These are phyloP conservation scores for Oceanodroma tethys DNA, from an alignment of 2,113 vertebrate genomes.

Conservation along the genomic window DNA sequence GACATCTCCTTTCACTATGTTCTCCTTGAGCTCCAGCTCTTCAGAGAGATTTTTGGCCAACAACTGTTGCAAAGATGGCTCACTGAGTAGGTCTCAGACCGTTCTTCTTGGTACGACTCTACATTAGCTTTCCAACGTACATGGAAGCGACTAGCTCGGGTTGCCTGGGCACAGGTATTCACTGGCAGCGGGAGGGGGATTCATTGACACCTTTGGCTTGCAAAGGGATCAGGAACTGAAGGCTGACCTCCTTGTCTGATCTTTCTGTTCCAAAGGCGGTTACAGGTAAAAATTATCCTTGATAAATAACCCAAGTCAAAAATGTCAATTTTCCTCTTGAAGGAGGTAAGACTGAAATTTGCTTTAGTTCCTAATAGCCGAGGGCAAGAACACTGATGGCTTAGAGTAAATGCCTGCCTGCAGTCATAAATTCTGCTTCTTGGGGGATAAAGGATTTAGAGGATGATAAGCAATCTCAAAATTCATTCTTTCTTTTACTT, in stretches of 20 bases:
- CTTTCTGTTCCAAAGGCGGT: not conserved
- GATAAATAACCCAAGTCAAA: not conserved
- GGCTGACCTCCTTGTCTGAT: not conserved
- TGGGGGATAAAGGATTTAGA: not conserved
- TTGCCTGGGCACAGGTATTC: not conserved
- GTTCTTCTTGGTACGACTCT: not conserved
- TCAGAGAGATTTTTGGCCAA: not conserved
- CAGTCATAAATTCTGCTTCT: not conserved
- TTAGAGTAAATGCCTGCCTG: not conserved
- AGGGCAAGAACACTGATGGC: not conserved
- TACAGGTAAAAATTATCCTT: not conserved
- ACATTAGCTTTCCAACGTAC: not conserved
- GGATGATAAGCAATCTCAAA: not conserved
- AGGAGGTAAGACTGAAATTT: not conserved
- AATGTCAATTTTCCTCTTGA: not conserved
- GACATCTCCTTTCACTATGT: not conserved
- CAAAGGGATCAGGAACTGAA: not conserved
- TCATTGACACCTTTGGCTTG: not conserved
- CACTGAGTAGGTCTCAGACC: not conserved
- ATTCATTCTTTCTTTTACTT: not conserved
- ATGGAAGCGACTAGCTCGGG: accelerated
- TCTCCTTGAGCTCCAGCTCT: not conserved
- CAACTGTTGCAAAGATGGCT: not conserved
- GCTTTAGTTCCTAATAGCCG: not conserved
- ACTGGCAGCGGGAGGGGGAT: not conserved